phyloP scores from a whole-genome alignment of 2,113 vertebrate species.

The Myanophis thanlyinensis region DNA sequence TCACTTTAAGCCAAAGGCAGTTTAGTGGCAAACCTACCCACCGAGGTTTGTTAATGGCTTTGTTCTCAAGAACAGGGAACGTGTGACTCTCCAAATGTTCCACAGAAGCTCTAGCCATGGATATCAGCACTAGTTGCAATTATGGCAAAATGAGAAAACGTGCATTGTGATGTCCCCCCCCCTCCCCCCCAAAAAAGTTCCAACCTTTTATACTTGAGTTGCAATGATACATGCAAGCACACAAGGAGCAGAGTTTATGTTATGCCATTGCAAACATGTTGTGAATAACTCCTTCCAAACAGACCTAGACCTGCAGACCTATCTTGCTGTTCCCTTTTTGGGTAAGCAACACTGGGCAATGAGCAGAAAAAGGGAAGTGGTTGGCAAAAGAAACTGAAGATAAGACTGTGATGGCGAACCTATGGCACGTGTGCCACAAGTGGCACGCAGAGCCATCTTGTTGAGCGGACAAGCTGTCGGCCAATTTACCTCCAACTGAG shows the following conservation, averaged over 20 bases:
- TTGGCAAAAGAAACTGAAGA: not conserved
- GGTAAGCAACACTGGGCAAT: not conserved
- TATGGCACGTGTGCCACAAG: too few species aligned
- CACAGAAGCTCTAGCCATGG: not conserved
- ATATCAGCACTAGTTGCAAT: not conserved
- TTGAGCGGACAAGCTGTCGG: too few species aligned
- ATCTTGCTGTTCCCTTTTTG: not conserved
- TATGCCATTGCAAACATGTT: not conserved
- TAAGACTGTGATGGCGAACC: too few species aligned
- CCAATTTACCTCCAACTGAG: too few species aligned
- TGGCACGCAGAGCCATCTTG: too few species aligned
- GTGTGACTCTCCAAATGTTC: not conserved
- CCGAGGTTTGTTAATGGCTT: not conserved
- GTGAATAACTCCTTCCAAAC: too few species aligned
- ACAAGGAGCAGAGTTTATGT: not conserved
- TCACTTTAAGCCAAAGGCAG: not conserved
- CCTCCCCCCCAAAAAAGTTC: too few species aligned
- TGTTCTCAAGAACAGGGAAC: not conserved
- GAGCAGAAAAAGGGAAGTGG: not conserved
- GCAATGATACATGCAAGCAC: not conserved
- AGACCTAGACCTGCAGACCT: too few species aligned
- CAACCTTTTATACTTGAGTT: not conserved
- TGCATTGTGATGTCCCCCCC: not conserved
- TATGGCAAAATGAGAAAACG: not conserved
- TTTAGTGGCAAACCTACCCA: not conserved